Conservation (phyloP, 2,113 vertebrate species). For the Formicarius rufipectus region DNA sequence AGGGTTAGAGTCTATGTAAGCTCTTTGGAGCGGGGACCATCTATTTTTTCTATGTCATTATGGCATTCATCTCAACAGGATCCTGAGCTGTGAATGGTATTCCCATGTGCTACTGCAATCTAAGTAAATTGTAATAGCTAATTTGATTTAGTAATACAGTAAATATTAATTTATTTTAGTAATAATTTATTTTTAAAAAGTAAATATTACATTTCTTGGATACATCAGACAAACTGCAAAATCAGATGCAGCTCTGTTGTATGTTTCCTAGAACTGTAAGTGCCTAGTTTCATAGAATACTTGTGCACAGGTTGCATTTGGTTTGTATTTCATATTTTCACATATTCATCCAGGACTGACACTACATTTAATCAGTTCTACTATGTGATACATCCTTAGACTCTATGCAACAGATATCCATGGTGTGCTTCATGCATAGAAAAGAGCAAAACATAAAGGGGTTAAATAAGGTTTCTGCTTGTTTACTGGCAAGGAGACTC, state of each 20-base stretch:
- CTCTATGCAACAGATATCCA: neutral
- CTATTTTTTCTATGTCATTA: neutral
- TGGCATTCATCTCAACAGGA: neutral
- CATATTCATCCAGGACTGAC: neutral
- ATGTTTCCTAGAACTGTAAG: neutral
- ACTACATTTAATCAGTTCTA: neutral
- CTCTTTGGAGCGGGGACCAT: neutral
- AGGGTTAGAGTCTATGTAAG: neutral
- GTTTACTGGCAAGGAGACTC: conserved; percentile 55
- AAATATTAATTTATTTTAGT: neutral
- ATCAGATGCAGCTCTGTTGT: neutral
- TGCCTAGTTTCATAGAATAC: neutral
- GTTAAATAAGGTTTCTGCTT: conserved; percentile 56
- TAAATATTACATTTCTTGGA: neutral
- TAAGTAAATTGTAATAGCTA: neutral
- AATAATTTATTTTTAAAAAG: neutral
- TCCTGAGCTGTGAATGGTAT: neutral
- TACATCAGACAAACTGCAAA: neutral
- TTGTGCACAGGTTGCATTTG: neutral
- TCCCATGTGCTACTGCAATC: neutral
- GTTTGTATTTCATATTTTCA: neutral
- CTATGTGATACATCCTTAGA: neutral
- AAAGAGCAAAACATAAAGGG: conserved; percentile 32
- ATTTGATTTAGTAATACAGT: neutral
- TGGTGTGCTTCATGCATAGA: neutral